Conservation (phyloP, 2,888 invertebrate genomes). For the Sarcophaga caerulescens region DNA sequence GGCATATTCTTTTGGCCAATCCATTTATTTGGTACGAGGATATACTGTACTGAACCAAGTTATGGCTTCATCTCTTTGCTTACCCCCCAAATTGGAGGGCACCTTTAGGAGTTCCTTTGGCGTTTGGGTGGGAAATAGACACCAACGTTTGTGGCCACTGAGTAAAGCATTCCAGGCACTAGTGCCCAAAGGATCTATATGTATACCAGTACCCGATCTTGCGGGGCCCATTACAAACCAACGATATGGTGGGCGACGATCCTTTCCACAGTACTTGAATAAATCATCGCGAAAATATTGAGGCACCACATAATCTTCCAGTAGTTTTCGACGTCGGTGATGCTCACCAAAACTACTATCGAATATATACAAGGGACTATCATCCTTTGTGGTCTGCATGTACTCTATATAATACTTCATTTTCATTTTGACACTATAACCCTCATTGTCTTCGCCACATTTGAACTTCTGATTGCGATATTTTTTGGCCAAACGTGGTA, state of each 20-base stretch:
- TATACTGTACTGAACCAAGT: slow-evolving; percentile 99
- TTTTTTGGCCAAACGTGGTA: slow-evolving; percentile 94
- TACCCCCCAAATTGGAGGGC: slow-evolving; percentile 93
- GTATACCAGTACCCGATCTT: slow-evolving; percentile 98
- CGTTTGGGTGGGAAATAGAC: slow-evolving; percentile 97
- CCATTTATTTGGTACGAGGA: slow-evolving; percentile 92
- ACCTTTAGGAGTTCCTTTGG: slow-evolving; percentile 98
- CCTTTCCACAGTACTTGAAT: slow-evolving; percentile 97
- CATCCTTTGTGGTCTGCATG: slow-evolving; percentile 95
- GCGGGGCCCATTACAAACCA: slow-evolving; percentile 99
- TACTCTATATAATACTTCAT: slow-evolving; percentile 98
- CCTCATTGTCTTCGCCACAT: slow-evolving; percentile 99
- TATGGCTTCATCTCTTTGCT: slow-evolving; percentile 98
- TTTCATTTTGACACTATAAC: slow-evolving; percentile 99
- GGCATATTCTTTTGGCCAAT: slow-evolving; percentile 95
- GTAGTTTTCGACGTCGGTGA: slow-evolving; percentile 92
- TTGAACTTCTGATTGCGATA: slow-evolving; percentile 99
- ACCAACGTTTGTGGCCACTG: slow-evolving; percentile 98
- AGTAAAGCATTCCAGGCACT: slow-evolving; percentile 99
- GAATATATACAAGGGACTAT: slow-evolving; percentile 99
- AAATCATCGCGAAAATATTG: slow-evolving; percentile 97
- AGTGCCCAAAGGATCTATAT: slow-evolving; percentile 99
- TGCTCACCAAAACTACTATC: slow-evolving; percentile 99
- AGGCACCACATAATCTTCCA: slow-evolving; percentile 97
- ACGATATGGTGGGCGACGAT: slow-evolving; percentile 96